Percentiles rank a stretch among this genome's conserved stretches.
These are phyloP conservation scores for Cosmia trapezina DNA, from an alignment of 2,888 invertebrate genomes.

Conservation along the genomic window DNA sequence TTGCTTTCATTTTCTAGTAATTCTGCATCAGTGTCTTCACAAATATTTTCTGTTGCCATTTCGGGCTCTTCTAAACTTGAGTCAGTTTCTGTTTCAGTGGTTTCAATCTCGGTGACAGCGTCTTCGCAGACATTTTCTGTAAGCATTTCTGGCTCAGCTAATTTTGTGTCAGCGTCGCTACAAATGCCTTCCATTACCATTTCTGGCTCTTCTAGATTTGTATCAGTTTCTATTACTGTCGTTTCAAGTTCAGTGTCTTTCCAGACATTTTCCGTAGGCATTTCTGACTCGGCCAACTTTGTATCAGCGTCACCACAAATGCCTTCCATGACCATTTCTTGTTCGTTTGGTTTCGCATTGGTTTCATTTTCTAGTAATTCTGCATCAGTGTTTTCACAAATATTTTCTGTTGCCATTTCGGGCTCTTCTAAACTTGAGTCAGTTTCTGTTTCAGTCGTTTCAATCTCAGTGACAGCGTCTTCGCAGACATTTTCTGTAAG, in stretches of 20 bases:
- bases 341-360: neutral
- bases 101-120: neutral
- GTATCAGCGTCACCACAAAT: neutral
- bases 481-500: neutral
- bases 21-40: neutral
- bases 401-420: neutral
- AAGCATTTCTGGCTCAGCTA: neutral
- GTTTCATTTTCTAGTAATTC: neutral
- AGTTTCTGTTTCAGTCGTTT: neutral
- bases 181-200: neutral
- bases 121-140: neutral
- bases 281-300: neutral
- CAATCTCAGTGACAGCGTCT: neutral
- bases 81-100: neutral
- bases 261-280: neutral
- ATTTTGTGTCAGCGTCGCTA: neutral
- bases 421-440: neutral
- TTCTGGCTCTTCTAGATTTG: neutral
- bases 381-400: neutral
- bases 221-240: neutral
- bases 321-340: neutral
- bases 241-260: neutral
- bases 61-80: neutral
- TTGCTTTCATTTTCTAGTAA: neutral
- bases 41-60: neutral